Evolutionary conservation across 1,140 invertebrate genomes (phyloP).

Genomic region (Campoletis sonorensis): DNA sequence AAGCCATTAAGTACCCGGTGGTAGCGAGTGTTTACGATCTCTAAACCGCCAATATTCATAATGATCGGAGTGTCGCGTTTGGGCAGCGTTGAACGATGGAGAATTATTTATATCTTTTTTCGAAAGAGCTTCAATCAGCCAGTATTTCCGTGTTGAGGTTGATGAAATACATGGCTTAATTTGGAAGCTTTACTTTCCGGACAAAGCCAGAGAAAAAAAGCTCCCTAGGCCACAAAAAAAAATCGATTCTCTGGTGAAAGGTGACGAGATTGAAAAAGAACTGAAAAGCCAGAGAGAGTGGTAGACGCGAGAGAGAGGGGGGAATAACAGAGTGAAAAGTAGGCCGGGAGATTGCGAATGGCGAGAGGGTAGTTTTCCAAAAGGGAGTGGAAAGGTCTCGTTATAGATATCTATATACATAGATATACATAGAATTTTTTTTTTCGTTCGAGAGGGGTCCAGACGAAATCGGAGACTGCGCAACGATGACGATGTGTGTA

Average conservation of each 20-base stretch:
- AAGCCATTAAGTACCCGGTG: neutral
- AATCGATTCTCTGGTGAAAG: constrained; percentile 14
- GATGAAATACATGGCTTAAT: constrained; percentile 11
- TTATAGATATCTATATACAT: neutral
- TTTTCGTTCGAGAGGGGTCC: constrained; percentile 53
- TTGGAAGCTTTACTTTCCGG: neutral
- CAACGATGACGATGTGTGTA: constrained; percentile 27
- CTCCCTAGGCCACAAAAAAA: neutral
- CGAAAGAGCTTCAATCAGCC: neutral
- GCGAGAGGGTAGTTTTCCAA: constrained; percentile 17
- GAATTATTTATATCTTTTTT: neutral
- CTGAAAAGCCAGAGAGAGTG: neutral
- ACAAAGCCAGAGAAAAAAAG: neutral
- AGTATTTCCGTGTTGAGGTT: neutral
- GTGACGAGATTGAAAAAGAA: constrained; percentile 20
- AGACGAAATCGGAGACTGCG: constrained; percentile 49
- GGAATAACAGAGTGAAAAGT: constrained; percentile 22
- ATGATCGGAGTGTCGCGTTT: neutral
- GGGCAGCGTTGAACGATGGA: neutral
- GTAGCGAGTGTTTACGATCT: neutral
- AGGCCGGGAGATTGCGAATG: constrained; percentile 20
- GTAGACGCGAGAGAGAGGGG: neutral
- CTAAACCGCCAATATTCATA: neutral
- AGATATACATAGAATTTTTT: constrained; percentile 51
- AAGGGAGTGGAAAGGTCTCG: neutral